phyloP scores from a whole-genome alignment of 2,797 vertebrate species.

The Clarias platycephalus region DNA sequence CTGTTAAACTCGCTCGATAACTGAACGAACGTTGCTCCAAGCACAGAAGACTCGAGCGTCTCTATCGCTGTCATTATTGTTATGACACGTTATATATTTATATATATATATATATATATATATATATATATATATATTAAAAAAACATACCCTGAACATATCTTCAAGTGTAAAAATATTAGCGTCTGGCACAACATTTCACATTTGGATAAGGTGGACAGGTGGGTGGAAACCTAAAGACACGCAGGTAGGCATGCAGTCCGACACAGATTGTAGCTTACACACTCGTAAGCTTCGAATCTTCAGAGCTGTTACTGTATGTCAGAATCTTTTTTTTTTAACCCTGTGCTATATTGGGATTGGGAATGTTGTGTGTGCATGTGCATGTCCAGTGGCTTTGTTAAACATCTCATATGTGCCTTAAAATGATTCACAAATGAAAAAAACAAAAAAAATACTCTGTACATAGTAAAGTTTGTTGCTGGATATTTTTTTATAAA shows the following conservation, averaged over 20 bases:
- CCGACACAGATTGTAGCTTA: neutral
- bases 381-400: slow-evolving; percentile 43
- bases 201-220: neutral
- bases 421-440: slow-evolving; percentile 40
- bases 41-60: neutral
- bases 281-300: neutral
- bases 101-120: no score
- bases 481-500: slow-evolving; percentile 1
- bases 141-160: neutral
- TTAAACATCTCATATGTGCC: slow-evolving; percentile 69
- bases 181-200: neutral
- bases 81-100: neutral
- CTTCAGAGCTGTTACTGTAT: neutral
- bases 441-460: neutral
- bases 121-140: no score
- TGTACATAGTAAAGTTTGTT: slow-evolving; percentile 26
- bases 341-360: slow-evolving; percentile 46
- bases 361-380: slow-evolving; percentile 47
- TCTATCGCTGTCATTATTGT: neutral
- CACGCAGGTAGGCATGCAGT: neutral
- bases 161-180: neutral
- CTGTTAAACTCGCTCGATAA: neutral
- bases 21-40: neutral
- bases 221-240: neutral
- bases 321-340: neutral